A percentile compares a stretch with the other conserved stretches of the same genome.
Conservation (phyloP, 2,113 vertebrate genomes). For the Dipodomys stephensi region DNA sequence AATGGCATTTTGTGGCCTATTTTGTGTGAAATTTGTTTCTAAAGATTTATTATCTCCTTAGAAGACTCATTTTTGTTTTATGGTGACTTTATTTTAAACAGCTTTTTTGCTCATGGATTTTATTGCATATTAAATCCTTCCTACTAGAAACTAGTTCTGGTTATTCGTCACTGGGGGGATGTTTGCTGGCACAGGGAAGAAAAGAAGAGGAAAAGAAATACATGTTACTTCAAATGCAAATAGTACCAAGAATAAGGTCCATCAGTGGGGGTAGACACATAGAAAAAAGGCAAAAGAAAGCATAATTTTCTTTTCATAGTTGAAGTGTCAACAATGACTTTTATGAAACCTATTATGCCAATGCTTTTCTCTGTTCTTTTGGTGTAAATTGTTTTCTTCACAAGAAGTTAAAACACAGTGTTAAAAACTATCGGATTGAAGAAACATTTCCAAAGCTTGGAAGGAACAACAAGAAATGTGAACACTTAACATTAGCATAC, state of each 20-base stretch:
- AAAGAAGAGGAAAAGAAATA: neutral
- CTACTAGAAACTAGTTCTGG: neutral
- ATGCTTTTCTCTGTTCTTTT: neutral
- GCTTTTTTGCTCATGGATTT: neutral
- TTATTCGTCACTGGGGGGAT: neutral
- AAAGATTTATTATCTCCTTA: conserved; percentile 23
- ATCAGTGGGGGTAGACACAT: neutral
- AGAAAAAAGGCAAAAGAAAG: neutral
- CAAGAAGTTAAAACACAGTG: conserved; percentile 7
- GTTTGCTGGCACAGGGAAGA: neutral
- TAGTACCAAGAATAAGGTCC: conserved; percentile 13
- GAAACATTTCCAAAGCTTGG: conserved; percentile 3
- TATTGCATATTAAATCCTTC: neutral
- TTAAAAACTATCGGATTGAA: neutral
- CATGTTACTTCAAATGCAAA: conserved; percentile 31
- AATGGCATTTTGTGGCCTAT: conserved; percentile 30
- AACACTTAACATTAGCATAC: neutral
- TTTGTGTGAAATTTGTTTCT: neutral
- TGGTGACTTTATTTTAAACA: neutral
- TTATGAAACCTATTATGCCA: neutral
- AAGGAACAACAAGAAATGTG: neutral
- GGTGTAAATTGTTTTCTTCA: neutral
- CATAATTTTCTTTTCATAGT: neutral
- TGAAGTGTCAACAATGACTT: neutral
- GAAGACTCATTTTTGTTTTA: conserved; percentile 20